These are phyloP conservation scores for Leptarthrus brevirostris DNA, from an alignment of 2,888 invertebrate genomes.

Conservation along the genomic window DNA sequence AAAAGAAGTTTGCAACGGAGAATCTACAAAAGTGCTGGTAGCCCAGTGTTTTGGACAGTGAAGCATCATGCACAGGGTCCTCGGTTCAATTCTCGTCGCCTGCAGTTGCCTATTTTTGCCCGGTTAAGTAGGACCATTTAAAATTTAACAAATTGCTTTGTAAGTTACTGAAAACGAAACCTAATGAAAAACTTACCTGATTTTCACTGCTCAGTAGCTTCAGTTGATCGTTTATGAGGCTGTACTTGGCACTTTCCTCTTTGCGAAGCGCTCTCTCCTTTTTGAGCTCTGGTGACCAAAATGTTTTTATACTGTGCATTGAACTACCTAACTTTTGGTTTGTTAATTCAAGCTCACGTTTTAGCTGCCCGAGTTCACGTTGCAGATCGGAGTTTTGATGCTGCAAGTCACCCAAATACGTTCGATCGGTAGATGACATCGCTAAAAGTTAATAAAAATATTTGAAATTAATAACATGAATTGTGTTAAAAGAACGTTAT, in stretches of 20 bases:
- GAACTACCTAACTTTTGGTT: conserved; percentile 98
- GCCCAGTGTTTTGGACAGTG: too few relatives aligned
- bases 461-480: background rate
- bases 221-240: conserved; percentile 95
- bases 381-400: conserved; percentile 95
- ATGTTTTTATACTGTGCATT: conserved; percentile 99
- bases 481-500: background rate
- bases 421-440: conserved; percentile 71
- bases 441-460: conserved; percentile 57
- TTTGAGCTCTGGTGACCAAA: conserved; percentile 99
- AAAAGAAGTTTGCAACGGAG: too few relatives aligned
- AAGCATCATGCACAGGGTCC: too few relatives aligned
- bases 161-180: too few relatives aligned
- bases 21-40: too few relatives aligned
- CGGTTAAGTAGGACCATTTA: too few relatives aligned
- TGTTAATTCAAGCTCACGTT: conserved; percentile 93
- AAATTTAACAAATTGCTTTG: too few relatives aligned
- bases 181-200: too few relatives aligned
- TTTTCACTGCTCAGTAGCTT: conserved; percentile 96
- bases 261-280: conserved; percentile 96
- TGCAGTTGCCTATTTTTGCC: too few relatives aligned
- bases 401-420: conserved; percentile 86
- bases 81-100: too few relatives aligned
- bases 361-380: conserved; percentile 88
- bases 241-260: conserved; percentile 97